Evolutionary conservation across 2,797 vertebrate species (phyloP).

Genomic region (Manis pentadactyla): DNA sequence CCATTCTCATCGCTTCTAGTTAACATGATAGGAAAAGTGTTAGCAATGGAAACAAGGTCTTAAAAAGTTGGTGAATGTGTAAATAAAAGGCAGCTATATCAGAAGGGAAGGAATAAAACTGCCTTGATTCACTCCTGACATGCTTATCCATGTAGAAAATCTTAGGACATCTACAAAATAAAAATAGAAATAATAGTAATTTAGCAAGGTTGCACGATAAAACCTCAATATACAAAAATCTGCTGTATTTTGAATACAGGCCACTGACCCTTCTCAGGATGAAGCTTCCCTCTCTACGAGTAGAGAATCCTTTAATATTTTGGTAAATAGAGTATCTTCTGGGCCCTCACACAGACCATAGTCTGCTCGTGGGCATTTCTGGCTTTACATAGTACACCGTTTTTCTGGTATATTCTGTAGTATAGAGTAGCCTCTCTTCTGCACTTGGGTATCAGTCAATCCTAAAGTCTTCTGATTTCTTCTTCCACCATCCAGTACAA

Average conservation of each 20-base stretch:
- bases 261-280: not conserved
- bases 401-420: no score
- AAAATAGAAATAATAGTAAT: not conserved
- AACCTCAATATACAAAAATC: not conserved
- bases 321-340: not conserved
- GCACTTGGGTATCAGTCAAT: no score
- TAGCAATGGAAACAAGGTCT: not conserved
- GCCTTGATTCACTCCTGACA: no score
- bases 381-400: no score
- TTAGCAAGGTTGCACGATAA: not conserved
- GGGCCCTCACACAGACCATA: no score
- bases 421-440: no score
- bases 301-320: not conserved
- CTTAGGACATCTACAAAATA: not conserved
- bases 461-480: no score
- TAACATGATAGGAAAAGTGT: no score
- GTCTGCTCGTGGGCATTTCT: no score
- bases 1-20: not conserved
- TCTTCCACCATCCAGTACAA: no score
- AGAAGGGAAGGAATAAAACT: not conserved
- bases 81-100: not conserved
- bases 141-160: not conserved
- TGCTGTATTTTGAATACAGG: not conserved
- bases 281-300: not conserved
- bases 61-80: not conserved